These are phyloP conservation scores for Tychaedon coryphoeus DNA, from an alignment of 2,113 vertebrate genomes.

Conservation along the genomic window DNA sequence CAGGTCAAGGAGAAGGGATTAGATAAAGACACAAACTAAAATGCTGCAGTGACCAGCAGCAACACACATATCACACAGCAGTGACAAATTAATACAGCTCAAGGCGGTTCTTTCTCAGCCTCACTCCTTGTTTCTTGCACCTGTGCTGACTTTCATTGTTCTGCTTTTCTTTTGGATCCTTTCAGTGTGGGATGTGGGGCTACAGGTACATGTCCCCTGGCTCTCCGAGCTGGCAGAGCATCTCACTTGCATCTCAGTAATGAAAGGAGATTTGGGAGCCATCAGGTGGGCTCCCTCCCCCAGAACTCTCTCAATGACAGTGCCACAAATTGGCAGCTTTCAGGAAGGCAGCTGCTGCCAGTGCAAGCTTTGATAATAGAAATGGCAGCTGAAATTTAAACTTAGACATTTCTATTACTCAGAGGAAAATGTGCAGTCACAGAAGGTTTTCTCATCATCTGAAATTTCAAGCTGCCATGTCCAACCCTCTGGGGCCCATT, in stretches of 20 bases:
- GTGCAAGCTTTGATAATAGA: constrained; percentile 17
- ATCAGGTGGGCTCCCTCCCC: not conserved
- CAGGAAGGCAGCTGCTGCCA: not conserved
- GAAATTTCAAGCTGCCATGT: not conserved
- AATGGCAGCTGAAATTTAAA: constrained; percentile 53
- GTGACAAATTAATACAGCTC: not conserved
- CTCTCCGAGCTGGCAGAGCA: not conserved
- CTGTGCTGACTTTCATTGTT: not conserved
- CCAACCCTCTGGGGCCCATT: not conserved
- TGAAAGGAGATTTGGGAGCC: constrained; percentile 5
- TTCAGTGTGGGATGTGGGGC: not conserved
- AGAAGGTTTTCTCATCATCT: constrained; percentile 26
- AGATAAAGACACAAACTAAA: not conserved
- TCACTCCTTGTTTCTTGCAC: not conserved
- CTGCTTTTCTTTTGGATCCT: not conserved
- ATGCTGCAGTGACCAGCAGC: not conserved
- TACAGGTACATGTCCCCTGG: not conserved
- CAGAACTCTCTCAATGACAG: not conserved
- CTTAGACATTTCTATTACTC: constrained; percentile 14
- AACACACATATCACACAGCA: not conserved
- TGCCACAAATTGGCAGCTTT: constrained; percentile 18
- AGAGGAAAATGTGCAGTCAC: not conserved
- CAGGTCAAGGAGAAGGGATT: not conserved
- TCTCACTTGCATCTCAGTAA: constrained; percentile 21
- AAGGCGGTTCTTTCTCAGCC: not conserved